Percentiles rank a stretch among this genome's conserved stretches.
Conservation (phyloP, 1,140 invertebrate species). For the Caenorhabditis elegans region WBcel235 BX284605.5:13214501-13215000, state of each 20-base stretch:
- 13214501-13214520: too few relatives aligned
- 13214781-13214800: slow-evolving; percentile 28
- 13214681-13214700: slow-evolving; percentile 29
- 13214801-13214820: slow-evolving; percentile 30
- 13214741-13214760: slow-evolving; percentile 21
- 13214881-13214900: background rate
- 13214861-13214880: background rate
- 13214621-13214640: slow-evolving; percentile 28
- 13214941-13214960: background rate
- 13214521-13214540: too few relatives aligned
- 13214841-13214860: background rate
- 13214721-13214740: slow-evolving; percentile 2
- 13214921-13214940: background rate
- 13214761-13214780: slow-evolving; percentile 25
- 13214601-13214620: slow-evolving; percentile 1
- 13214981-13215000: slow-evolving; percentile 34
- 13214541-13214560: too few relatives aligned
- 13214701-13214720: background rate
- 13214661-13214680: slow-evolving; percentile 28
- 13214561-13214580: background rate
- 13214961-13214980: slow-evolving; percentile 19
- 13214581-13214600: background rate
- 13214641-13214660: slow-evolving; percentile 29
- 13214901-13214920: background rate
- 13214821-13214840: background rate